Base-by-base conservation (phyloP, 1,140 invertebrate species). In the Physella acuta region DNA sequence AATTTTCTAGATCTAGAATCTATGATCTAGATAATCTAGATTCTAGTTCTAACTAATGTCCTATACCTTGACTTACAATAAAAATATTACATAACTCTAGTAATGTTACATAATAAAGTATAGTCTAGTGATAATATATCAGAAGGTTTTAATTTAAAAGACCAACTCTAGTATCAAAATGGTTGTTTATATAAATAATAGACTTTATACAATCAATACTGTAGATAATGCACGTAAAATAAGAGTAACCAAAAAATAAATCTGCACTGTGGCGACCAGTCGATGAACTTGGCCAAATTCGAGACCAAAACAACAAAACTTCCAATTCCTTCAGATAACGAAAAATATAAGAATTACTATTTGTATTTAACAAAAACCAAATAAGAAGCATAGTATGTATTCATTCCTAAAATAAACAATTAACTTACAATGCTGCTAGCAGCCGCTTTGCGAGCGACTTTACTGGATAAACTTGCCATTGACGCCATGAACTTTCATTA, bases 401-500 rank as follows among this genome's bases (percentile, higher is more conserved):
- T 37, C 30, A 26, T 58, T 36, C 11, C 24, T 3, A 56, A 51
- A 3, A 3, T 3, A 51, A 52, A 51, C 30, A 37, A 11, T 33
- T 26, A 17, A 72, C 71, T 68, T 62, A 72, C 71, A 55, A 69
- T 24, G 33, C 44, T 65, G 56, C 55, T 58, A 17, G 67, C 53
- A 36, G 66, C 66, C 20, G 66, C 52, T 61, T 53, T 64, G 20
- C 62, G 67, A 11, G 71, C 66, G 26, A 72, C 60, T 53, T 69
- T 69, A 8, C 39, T 61, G 17, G 71, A 69, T 20, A 72, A 31
- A 24, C 34, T 64, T 20, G 55, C 71, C n/a, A 72, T 26, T 28
- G 71, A 68, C 44, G 71, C 71, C 71, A 72, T 72, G 8, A 11
- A 44, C 39, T 44, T 44, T 44, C 39, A 20, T 44, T 44, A 44